Evolutionary conservation across 2,888 invertebrate genomes (phyloP), one percentile per base, ranked within the genome.

Genomic region (Eilema depressum): DNA sequence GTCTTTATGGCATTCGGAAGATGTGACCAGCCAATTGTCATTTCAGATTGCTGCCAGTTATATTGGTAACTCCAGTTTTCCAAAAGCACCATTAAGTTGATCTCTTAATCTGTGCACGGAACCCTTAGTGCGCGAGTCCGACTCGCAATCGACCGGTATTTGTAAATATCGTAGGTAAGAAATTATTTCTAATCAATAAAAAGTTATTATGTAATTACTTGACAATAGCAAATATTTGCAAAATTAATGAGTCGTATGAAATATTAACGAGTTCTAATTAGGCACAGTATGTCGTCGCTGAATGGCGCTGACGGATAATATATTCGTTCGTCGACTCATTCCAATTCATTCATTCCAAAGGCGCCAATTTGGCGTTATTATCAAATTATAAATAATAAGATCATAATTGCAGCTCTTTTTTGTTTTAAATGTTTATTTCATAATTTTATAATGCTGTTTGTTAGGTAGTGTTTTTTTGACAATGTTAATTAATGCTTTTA

Each of bases 191-290:
- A 41, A 63, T 26, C 25, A 37, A 63, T 63, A 41, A 63, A 63
- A 17, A 41, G 37, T 37, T 41, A 41, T 1, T 41, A 7, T 8
- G 1, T 25, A 17, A 63, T 17, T 37, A 63, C 1, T 41, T 41
- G 25, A 41, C 26, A 63, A 63, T n/a, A 53, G 8, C n/a, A 41
- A 63, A 63, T 11, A 63, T 10, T 25, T 8, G 20, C 41, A 17
- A 25, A 25, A 10, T 37, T 63, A 25, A 37, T 20, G 10, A 25
- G 8, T 20, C 62, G 37, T 63, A 37, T 37, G 25, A 81, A 81
- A 76, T 67, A 71, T 73, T 61, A 79, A 81, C 76, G 73, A 66
- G 69, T 81, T 76, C 73, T 80, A 81, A 80, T 80, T 80, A 76
- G 74, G n/a, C 23, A 23, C 41, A 37, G 69, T 68, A 61, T 53